These are phyloP conservation scores for Phoebastria nigripes DNA, from an alignment of 2,797 vertebrate species.

Conservation along the genomic window DNA sequence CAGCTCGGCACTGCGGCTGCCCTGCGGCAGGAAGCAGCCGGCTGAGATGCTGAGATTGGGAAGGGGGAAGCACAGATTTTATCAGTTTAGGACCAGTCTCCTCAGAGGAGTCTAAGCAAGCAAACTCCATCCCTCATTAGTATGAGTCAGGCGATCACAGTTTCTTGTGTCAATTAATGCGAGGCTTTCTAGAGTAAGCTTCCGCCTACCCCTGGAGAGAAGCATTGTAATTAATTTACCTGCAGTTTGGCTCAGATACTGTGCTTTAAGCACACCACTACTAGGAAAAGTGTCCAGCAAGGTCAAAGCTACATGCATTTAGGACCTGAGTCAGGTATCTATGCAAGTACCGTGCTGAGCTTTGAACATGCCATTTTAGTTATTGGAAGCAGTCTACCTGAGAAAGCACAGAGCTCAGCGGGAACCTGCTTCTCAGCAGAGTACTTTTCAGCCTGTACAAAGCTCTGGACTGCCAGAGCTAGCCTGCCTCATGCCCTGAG, in stretches of 20 bases:
- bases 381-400: not conserved
- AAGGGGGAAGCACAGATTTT: not conserved
- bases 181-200: not conserved
- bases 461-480: not conserved
- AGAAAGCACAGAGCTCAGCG: not conserved
- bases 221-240: not conserved
- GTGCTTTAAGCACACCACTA: not conserved
- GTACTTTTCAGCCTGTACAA: not conserved
- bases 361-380: not conserved
- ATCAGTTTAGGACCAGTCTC: not conserved
- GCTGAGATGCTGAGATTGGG: not conserved
- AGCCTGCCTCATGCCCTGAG: not conserved
- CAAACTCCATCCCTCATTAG: not conserved
- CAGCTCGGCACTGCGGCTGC: rapidly evolving
- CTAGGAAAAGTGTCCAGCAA: not conserved
- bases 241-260: not conserved
- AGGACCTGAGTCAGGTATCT: not conserved
- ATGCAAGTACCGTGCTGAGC: not conserved
- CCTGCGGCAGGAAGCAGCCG: not conserved
- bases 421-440: not conserved
- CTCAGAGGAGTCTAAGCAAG: constrained; percentile 37
- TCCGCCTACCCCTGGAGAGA: not conserved
- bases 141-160: not conserved
- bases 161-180: not conserved
- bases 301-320: not conserved